phyloP scores from a whole-genome alignment of 2,797 vertebrate genomes.

The Cossypha heuglini region DNA sequence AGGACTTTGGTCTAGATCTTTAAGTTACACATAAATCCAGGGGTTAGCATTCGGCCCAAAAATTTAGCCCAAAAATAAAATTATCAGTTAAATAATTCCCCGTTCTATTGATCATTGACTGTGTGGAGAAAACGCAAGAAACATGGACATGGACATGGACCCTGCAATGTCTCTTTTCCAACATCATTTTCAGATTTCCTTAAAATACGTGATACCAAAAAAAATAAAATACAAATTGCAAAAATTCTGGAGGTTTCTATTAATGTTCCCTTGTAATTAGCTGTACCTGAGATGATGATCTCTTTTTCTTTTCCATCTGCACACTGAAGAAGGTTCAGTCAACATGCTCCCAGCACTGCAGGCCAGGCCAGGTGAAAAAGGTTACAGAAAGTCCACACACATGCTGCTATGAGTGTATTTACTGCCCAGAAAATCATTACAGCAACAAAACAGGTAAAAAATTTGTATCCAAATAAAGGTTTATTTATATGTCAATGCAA shows the following conservation, averaged over 20 bases:
- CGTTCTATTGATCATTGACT: background rate
- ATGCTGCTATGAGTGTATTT: constrained; percentile 88
- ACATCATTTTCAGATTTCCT: background rate
- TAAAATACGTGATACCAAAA: background rate
- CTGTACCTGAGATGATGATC: background rate
- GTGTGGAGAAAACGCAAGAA: background rate
- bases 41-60: background rate
- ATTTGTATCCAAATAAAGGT: background rate
- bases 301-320: background rate
- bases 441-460: constrained; percentile 81
- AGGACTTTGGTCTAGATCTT: background rate
- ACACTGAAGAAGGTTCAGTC: constrained; percentile 77
- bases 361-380: constrained; percentile 86
- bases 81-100: background rate
- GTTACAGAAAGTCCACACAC: constrained; percentile 83
- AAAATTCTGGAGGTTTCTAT: background rate
- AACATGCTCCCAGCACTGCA: constrained; percentile 83
- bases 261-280: background rate
- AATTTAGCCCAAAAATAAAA: background rate
- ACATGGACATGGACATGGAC: background rate
- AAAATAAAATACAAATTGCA: background rate
- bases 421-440: constrained; percentile 86
- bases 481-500: background rate
- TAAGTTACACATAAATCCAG: background rate
- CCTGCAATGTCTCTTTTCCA: background rate